A percentile compares a stretch with the other conserved stretches of the same genome.
phyloP scores from a whole-genome alignment of 2,888 invertebrate genomes.

The Gandaritis pyraliata region DNA sequence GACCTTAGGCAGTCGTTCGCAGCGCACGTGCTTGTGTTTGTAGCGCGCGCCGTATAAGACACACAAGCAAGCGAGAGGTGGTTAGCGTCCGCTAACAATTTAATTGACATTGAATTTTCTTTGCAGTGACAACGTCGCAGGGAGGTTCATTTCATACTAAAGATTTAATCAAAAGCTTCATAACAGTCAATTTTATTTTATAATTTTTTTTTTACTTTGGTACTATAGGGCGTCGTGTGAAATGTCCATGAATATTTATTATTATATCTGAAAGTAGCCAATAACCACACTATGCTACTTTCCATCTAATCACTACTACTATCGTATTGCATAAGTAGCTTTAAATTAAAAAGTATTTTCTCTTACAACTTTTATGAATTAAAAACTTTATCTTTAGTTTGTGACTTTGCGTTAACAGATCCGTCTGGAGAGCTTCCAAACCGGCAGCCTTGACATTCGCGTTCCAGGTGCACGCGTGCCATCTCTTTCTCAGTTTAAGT shows the following conservation, averaged over 20 bases:
- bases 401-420: slow-evolving; percentile 2
- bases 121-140: slow-evolving; percentile 25
- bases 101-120: slow-evolving; percentile 64
- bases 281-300: too few species aligned
- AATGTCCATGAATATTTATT: too few species aligned
- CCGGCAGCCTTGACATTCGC: slow-evolving; percentile 80
- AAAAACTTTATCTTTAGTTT: slow-evolving; percentile 5
- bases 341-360: too few species aligned
- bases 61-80: slow-evolving; percentile 73
- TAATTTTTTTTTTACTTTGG: too few species aligned
- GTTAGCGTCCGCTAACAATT: slow-evolving; percentile 57
- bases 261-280: too few species aligned
- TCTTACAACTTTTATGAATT: too few species aligned
- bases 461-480: slow-evolving; percentile 70
- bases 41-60: slow-evolving; percentile 68
- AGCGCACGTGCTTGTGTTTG: slow-evolving; percentile 82
- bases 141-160: neutral
- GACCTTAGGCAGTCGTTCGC: slow-evolving; percentile 69
- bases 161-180: neutral
- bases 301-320: too few species aligned
- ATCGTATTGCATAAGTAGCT: too few species aligned
- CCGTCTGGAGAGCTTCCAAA: slow-evolving; percentile 74
- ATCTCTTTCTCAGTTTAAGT: slow-evolving; percentile 51
- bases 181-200: too few species aligned
- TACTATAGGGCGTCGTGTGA: too few species aligned